A percentile compares a stretch with the other conserved stretches of the same genome.
Conservation (phyloP, 2,888 invertebrate genomes). For the Eristalis arbustorum region DNA sequence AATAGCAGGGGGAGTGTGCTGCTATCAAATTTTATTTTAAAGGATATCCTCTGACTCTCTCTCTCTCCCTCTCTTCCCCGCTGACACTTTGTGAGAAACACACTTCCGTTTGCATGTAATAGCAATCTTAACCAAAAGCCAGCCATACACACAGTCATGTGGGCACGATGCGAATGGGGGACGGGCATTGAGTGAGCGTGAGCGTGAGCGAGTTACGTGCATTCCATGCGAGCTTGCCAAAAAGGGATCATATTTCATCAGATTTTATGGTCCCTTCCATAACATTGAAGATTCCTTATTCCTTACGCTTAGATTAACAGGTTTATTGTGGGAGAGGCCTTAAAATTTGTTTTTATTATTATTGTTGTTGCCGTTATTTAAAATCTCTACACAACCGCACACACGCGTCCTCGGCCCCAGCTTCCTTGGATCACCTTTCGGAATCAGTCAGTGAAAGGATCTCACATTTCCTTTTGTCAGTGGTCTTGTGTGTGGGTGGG, state of each 20-base stretch:
- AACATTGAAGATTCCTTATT: constrained; percentile 61
- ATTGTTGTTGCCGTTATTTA: constrained; percentile 59
- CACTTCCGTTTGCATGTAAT: background rate
- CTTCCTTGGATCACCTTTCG: constrained; percentile 40
- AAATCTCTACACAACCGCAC: constrained; percentile 21
- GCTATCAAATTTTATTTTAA: constrained; percentile 50
- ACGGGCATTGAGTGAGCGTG: background rate
- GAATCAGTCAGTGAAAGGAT: constrained; percentile 30
- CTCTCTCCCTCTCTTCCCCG: background rate
- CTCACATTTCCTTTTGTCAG: constrained; percentile 21
- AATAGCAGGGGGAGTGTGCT: constrained; percentile 14
- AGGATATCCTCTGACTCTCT: background rate
- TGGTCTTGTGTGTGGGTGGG: background rate
- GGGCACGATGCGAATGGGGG: background rate
- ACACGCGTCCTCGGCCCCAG: background rate
- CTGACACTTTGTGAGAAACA: background rate
- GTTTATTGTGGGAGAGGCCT: constrained; percentile 52
- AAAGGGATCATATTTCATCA: constrained; percentile 53
- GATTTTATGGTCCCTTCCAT: constrained; percentile 59
- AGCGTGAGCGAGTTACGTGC: constrained; percentile 35
- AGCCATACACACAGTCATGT: background rate
- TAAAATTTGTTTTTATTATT: constrained; percentile 64
- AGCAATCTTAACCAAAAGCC: background rate
- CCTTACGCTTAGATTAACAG: constrained; percentile 61
- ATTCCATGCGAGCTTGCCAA: constrained; percentile 51